These are phyloP conservation scores for Chaetogeoica ovagalla DNA, from an alignment of 2,888 invertebrate genomes.

Conservation along the genomic window DNA sequence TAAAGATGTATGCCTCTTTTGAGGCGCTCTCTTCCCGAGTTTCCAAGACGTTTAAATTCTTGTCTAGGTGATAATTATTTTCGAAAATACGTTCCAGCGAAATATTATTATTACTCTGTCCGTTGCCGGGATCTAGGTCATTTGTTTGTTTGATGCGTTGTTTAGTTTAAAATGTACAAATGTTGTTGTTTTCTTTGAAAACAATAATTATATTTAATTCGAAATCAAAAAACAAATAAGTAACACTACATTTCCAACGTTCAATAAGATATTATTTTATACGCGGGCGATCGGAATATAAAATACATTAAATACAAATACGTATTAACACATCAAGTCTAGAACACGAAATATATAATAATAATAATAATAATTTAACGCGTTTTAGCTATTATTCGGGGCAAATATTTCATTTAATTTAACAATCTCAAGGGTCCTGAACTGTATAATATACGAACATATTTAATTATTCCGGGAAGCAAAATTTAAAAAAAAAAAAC, in stretches of 20 bases:
- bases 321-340: too few relatives aligned
- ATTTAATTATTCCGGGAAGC: neutral
- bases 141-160: neutral
- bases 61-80: slow-evolving; percentile 30
- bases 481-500: neutral
- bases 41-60: slow-evolving; percentile 23
- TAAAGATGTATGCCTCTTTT: slow-evolving; percentile 40
- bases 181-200: neutral
- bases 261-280: too few relatives aligned
- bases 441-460: neutral
- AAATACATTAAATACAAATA: too few relatives aligned
- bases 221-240: too few relatives aligned
- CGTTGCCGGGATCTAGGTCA: slow-evolving; percentile 7
- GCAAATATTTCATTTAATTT: neutral
- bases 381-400: neutral
- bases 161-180: neutral
- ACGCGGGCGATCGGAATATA: too few relatives aligned
- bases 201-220: too few relatives aligned
- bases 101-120: neutral
- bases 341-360: neutral
- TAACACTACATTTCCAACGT: too few relatives aligned
- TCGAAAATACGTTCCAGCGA: slow-evolving; percentile 27
- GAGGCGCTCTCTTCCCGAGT: neutral
- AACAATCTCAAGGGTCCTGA: neutral
- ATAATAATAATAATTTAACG: neutral